Evolutionary conservation across 2,113 vertebrate species (phyloP).

Genomic region (Zosterops pallidus): DNA sequence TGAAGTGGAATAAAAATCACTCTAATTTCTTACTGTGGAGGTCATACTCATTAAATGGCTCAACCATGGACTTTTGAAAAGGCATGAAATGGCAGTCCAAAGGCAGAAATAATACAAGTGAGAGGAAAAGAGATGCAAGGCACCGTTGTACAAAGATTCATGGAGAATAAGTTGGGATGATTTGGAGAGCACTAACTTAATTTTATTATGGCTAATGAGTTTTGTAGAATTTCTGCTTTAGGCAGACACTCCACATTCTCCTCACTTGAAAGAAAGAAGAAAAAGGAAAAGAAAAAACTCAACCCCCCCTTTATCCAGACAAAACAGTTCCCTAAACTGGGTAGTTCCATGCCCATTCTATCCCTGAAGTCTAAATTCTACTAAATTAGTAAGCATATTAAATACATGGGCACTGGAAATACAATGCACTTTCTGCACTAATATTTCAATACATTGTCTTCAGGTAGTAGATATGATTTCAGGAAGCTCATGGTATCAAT

Average conservation of each 20-base stretch:
- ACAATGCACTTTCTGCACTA: not conserved
- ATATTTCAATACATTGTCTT: not conserved
- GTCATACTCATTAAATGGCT: not conserved
- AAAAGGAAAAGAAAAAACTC: not conserved
- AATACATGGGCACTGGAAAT: not conserved
- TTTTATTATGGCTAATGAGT: conserved; percentile 28
- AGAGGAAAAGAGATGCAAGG: not conserved
- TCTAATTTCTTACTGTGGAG: not conserved
- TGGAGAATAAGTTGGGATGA: not conserved
- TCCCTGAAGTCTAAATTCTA: not conserved
- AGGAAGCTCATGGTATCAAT: not conserved
- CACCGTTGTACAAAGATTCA: not conserved
- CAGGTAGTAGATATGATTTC: not conserved
- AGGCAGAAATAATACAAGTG: not conserved
- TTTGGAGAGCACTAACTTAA: conserved; percentile 22
- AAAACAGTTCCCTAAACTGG: not conserved
- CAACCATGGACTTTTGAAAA: not conserved
- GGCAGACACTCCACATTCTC: not conserved
- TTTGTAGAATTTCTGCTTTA: conserved; percentile 46
- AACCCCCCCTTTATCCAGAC: not conserved
- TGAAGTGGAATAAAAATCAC: not conserved
- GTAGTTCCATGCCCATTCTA: not conserved
- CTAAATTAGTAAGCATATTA: not conserved
- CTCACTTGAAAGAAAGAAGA: not conserved
- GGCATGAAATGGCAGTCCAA: not conserved